phyloP scores from a whole-genome alignment of 2,888 invertebrate genomes.

The Pyrrhia umbra region DNA sequence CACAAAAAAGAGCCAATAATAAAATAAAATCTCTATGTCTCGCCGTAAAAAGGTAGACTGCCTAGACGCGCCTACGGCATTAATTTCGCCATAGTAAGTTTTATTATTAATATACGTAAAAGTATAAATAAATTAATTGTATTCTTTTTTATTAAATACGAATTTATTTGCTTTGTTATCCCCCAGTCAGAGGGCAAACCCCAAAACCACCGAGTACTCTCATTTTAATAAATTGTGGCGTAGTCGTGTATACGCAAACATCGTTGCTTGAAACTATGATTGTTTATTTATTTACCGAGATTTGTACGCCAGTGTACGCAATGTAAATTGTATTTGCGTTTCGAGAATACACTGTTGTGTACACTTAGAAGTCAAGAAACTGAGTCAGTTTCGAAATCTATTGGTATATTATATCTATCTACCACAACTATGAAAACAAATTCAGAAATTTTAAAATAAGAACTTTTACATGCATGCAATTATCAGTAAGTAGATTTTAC shows the following conservation, averaged over 20 bases:
- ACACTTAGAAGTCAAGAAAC: slow-evolving; percentile 1
- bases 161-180: neutral
- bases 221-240: slow-evolving; percentile 25
- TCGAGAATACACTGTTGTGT: slow-evolving; percentile 16
- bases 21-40: too few species aligned
- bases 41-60: too few species aligned
- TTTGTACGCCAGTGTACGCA: slow-evolving; percentile 28
- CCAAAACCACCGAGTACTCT: neutral
- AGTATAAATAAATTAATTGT: neutral
- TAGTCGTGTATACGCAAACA: slow-evolving; percentile 25
- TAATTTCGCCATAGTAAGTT: too few species aligned
- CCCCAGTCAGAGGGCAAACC: neutral
- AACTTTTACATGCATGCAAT: too few species aligned
- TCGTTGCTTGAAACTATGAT: slow-evolving; percentile 33
- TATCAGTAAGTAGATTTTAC: too few species aligned
- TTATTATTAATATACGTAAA: too few species aligned
- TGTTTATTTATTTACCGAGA: slow-evolving; percentile 44
- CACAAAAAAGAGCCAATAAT: too few species aligned
- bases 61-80: too few species aligned
- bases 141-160: neutral
- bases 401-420: too few species aligned
- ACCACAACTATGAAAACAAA: too few species aligned
- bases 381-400: too few species aligned
- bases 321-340: slow-evolving; percentile 53
- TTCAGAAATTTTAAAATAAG: too few species aligned